phyloP scores from a whole-genome alignment of 2,113 vertebrate genomes.

The Atrichornis clamosus region DNA sequence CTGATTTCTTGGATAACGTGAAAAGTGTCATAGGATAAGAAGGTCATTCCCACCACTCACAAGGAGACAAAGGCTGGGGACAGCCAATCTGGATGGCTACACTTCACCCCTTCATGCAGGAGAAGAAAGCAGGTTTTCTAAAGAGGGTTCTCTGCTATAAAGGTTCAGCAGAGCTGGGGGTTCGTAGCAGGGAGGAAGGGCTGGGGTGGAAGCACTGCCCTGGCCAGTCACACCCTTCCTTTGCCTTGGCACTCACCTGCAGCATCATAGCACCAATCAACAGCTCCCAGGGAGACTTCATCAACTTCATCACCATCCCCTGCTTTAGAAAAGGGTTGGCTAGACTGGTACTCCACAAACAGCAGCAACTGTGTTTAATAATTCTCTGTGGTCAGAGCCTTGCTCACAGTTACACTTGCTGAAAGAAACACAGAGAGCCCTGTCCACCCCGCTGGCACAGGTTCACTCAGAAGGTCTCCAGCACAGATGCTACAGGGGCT shows the following conservation, averaged over 20 bases:
- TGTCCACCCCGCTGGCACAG: neutral
- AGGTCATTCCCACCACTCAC: neutral
- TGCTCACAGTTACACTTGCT: neutral
- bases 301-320: neutral
- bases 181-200: neutral
- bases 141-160: neutral
- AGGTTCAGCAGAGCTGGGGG: neutral
- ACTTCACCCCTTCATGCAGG: neutral
- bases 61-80: neutral
- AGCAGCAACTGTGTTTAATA: neutral
- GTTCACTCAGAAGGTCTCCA: neutral
- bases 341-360: neutral
- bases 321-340: neutral
- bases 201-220: neutral
- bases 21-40: neutral
- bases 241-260: neutral
- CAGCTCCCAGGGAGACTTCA: neutral
- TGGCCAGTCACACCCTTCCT: neutral
- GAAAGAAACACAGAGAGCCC: neutral
- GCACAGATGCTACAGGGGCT: accelerated
- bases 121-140: neutral
- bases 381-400: neutral
- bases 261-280: neutral
- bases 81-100: neutral
- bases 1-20: neutral